Conservation (phyloP, 2,797 vertebrate species). For the Halcyon badia region DNA sequence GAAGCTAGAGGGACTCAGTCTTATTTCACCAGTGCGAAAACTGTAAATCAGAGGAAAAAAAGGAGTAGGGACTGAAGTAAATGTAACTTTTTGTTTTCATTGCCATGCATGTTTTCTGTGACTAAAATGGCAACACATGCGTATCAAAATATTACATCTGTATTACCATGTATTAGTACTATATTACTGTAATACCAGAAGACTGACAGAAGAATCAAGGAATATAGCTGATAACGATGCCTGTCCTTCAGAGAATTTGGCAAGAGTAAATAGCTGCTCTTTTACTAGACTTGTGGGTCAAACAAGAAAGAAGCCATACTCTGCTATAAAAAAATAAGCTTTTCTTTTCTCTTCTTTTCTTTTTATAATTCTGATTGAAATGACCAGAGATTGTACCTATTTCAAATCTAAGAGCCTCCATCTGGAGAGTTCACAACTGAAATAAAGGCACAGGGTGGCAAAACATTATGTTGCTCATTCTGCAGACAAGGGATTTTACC, state of each 20-base stretch:
- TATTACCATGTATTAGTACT: neutral
- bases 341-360: neutral
- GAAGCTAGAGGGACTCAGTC: too few relatives aligned
- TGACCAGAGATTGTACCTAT: neutral
- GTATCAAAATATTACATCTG: neutral
- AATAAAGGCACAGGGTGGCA: neutral
- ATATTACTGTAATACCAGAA: neutral
- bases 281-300: neutral
- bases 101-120: neutral
- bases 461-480: neutral
- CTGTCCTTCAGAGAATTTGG: neutral
- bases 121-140: neutral
- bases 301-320: neutral
- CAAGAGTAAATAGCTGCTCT: neutral
- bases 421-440: neutral
- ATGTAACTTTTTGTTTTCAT: neutral
- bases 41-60: too few relatives aligned
- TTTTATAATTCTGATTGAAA: neutral
- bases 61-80: neutral
- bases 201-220: neutral
- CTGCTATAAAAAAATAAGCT: neutral
- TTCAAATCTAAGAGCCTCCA: neutral
- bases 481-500: neutral
- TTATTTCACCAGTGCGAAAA: too few relatives aligned
- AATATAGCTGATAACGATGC: neutral